A percentile compares a stretch with the other conserved stretches of the same genome.
phyloP scores from a whole-genome alignment of 2,888 invertebrate species.

The Eumacrocentrus americanus region DNA sequence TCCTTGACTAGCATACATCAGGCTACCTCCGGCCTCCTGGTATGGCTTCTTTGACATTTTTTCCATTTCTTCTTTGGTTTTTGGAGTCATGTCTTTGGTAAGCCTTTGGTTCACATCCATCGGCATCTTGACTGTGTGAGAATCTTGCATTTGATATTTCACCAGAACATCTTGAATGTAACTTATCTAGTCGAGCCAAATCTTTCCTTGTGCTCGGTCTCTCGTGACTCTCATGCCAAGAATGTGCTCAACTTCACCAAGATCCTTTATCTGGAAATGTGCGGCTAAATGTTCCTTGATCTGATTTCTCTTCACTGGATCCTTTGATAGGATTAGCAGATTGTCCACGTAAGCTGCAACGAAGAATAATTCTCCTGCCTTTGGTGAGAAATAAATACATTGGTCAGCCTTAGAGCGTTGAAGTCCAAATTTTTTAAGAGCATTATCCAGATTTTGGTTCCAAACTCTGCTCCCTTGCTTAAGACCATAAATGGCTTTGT shows the following conservation, averaged over 20 bases:
- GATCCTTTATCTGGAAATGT: slow-evolving; percentile 34
- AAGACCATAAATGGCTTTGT: slow-evolving; percentile 37
- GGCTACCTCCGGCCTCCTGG: no score
- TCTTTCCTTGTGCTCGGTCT: slow-evolving; percentile 9
- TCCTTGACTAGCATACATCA: no score
- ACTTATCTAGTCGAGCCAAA: no score
- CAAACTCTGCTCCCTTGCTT: slow-evolving; percentile 34
- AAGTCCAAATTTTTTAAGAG: slow-evolving; percentile 35
- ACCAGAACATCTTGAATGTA: no score
- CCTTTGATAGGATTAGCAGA: slow-evolving; percentile 34
- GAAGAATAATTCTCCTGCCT: slow-evolving; percentile 29
- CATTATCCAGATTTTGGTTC: slow-evolving; percentile 34
- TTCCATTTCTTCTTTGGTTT: no score
- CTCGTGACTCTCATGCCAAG: slow-evolving; percentile 25
- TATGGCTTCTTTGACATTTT: no score
- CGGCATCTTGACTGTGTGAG: no score
- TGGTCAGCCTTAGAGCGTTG: slow-evolving; percentile 30
- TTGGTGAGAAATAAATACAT: no score
- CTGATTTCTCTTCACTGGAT: slow-evolving; percentile 25
- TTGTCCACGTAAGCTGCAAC: slow-evolving; percentile 37
- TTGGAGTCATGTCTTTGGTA: no score
- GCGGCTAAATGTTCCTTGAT: slow-evolving; percentile 27
- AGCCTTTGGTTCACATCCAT: no score
- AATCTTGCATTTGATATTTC: no score
- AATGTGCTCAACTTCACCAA: slow-evolving; percentile 33